Base-by-base conservation (phyloP, 1,140 invertebrate species). In the Chironomus striatipennis region DNA sequence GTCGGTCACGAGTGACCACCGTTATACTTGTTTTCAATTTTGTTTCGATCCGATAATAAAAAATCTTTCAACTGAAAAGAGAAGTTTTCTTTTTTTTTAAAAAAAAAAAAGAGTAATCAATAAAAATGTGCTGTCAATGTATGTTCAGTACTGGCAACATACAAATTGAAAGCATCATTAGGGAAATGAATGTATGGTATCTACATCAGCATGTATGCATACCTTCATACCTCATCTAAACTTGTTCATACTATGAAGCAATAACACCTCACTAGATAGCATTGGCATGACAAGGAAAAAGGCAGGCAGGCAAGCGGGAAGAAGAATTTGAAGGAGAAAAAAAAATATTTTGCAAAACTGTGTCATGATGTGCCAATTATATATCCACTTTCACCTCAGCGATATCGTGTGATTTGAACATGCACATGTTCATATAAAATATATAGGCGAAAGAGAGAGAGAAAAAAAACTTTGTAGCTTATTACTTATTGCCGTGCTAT, bases 91-190 rank as follows among this genome's bases (percentile, higher is more conserved):
- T 47, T 15, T 47, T 9, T 57, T 15, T 57, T n/a, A 4, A 57
- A 15, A 57, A n/a, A 34, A 34, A 34, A 34, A 34, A 34, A 5
- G 24, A 34, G 47, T 57, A 57, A 57, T 57, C 47, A 57, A 57
- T 57, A 57, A 57, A 57, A 57, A n/a, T 57, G 47, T 57, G 47
- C 47, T 57, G 47, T 57, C 47, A 57, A 12, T 57, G 47, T n/a
- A 57, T 47, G 47, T 57, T 57, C 4, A 15, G n/a, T n/a, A n/a
- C 47, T n/a, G 15, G 47, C 47, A 57, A 57, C 15, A 4, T 57
- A 57, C 47, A 57, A 57, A 57, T 57, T 57, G 47, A 57, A 57
- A 57, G 47, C 47, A 57, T 57, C 47, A 57, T 57, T 57, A 57
- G 47, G 47, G 47, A 57, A 57, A 57, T 57, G 47, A 57, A 57